These are phyloP conservation scores for Drosophila monieri DNA, from an alignment of 2,888 invertebrate species.

Conservation along the genomic window DNA sequence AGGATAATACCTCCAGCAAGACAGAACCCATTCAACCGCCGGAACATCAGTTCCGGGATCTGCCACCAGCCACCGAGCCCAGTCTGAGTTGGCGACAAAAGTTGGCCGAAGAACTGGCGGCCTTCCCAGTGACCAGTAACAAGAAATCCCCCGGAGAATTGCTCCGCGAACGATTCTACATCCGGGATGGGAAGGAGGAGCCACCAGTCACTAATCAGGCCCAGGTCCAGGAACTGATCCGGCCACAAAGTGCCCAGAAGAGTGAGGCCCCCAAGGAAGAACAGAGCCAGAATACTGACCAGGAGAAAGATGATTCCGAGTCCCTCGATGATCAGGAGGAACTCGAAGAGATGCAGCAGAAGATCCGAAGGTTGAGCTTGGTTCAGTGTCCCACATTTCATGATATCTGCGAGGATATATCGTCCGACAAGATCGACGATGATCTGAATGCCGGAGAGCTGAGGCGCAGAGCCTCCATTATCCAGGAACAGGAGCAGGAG, in stretches of 20 bases:
- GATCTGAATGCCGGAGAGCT: slow-evolving; percentile 86
- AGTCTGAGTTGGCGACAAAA: slow-evolving; percentile 87
- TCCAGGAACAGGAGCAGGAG: slow-evolving; percentile 85
- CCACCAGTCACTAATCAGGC: slow-evolving; percentile 30
- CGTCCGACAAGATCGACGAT: slow-evolving; percentile 85
- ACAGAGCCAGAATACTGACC: slow-evolving; percentile 30
- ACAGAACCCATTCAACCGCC: background rate
- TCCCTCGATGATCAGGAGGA: slow-evolving; percentile 47
- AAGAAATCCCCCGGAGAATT: slow-evolving; percentile 90
- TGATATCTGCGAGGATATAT: slow-evolving; percentile 86
- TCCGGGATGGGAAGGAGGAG: slow-evolving; percentile 84
- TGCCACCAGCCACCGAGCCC: slow-evolving; percentile 84
- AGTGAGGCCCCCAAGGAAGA: slow-evolving; percentile 54
- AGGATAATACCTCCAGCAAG: slow-evolving; percentile 22
- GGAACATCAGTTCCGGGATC: slow-evolving; percentile 60
- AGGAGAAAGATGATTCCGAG: slow-evolving; percentile 32
- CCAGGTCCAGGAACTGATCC: slow-evolving; percentile 40
- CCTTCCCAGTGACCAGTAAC: slow-evolving; percentile 66
- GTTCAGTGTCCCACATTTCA: slow-evolving; percentile 85
- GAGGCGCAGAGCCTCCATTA: slow-evolving; percentile 83
- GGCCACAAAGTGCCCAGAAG: slow-evolving; percentile 21
- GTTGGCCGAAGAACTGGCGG: slow-evolving; percentile 85
- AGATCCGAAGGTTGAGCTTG: slow-evolving; percentile 80
- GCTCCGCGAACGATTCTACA: slow-evolving; percentile 87
- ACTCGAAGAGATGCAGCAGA: slow-evolving; percentile 70